Evolutionary conservation across 92 coral and sea anemone genomes (phyloP).

Genomic region (Zoanthus sociatus): DNA sequence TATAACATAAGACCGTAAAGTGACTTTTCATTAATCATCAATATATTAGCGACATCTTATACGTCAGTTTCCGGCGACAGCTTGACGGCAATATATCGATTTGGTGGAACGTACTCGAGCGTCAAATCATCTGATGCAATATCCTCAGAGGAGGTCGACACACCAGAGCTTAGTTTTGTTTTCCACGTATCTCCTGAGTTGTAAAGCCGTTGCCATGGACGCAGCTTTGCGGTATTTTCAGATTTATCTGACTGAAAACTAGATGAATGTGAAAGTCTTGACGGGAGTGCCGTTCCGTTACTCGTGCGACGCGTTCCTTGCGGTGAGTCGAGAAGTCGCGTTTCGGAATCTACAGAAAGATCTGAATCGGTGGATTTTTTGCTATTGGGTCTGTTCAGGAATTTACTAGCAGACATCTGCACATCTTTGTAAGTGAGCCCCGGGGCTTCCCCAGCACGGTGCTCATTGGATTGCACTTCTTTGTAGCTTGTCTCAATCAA

Average conservation of each 20-base stretch:
- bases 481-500: conserved; percentile 40
- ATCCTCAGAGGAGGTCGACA: conserved; percentile 32
- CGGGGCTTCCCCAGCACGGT: not conserved
- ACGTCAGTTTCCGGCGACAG: conserved; percentile 48
- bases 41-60: not conserved
- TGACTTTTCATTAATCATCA: too few relatives aligned
- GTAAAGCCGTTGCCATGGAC: conserved; percentile 44
- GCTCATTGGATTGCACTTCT: conserved; percentile 11
- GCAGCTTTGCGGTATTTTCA: conserved; percentile 10
- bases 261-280: conserved; percentile 14
- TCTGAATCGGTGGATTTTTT: conserved; percentile 45
- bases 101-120: conserved; percentile 23
- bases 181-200: conserved; percentile 23
- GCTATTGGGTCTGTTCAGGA: conserved; percentile 7
- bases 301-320: conserved; percentile 37
- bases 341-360: conserved; percentile 36
- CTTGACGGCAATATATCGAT: conserved; percentile 44
- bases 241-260: conserved; percentile 20
- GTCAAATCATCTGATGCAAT: conserved; percentile 15
- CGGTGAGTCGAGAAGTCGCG: conserved; percentile 43
- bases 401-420: conserved; percentile 20
- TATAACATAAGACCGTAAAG: too few relatives aligned
- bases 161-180: conserved; percentile 26
- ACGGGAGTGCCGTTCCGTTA: conserved; percentile 27
- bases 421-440: conserved; percentile 40